Evolutionary conservation across 2,888 invertebrate genomes (phyloP), one percentile per base, ranked within the genome.

Genomic region (Keiferia lycopersicella): DNA sequence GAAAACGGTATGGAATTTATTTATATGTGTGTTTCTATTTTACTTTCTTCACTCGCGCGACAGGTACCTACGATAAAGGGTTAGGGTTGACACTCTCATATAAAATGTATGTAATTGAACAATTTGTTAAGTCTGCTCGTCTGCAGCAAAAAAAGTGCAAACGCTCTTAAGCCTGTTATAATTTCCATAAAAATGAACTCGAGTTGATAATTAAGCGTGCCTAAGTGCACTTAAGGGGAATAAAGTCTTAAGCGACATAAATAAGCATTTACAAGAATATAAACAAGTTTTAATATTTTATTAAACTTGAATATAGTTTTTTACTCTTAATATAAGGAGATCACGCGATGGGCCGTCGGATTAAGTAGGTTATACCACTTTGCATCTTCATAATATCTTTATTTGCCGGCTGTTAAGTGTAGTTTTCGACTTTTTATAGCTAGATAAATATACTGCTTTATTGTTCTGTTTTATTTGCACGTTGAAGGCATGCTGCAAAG

Each of bases 251-350:
- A 56, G 34, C 34, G 56, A 30, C 34, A 56, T 56, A 56, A 56
- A 26, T 56, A 26, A 56, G 56, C 56, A 56, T 56, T 56, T 56
- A 34, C 56, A 56, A 56, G 56, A 56, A 56, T 34, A 56, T 56
- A 56, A 56, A 56, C 56, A 56, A 56, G 56, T 56, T 56, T 34
- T 56, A 34, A 56, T 56, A 56, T 56, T 34, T 34, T 56, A 56
- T 56, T 56, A 56, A 56, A 56, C 34, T 30, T 34, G 56, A 34
- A 16, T 20, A 51, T 34, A 56, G 56, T 56, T 56, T 53, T 53
- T 53, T 53, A 53, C 51, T 53, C 51, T 22, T 56, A 56, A 56
- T 56, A 34, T 56, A 56, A 56, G 56, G 56, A 56, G 56, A 56
- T 56, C 56, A 56, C 56, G 56, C 34, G 56, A 56, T 56, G 34